These are phyloP conservation scores for Cheumatopsyche charites DNA, from an alignment of 1,140 invertebrate genomes.

Conservation along the genomic window DNA sequence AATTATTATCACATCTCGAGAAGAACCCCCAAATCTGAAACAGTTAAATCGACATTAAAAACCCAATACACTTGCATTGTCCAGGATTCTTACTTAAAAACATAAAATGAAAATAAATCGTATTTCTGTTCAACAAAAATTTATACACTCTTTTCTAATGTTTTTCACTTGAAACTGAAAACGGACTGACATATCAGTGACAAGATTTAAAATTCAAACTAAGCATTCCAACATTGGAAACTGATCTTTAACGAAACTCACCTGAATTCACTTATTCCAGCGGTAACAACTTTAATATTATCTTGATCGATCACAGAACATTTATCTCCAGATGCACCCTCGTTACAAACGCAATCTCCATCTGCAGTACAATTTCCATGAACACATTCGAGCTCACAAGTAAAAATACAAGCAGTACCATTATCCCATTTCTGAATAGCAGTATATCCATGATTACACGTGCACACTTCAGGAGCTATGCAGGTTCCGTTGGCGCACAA, in stretches of 20 bases:
- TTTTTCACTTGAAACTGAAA: no score
- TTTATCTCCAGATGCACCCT: not conserved
- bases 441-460: conserved; percentile 48
- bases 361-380: conserved; percentile 13
- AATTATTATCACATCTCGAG: not conserved
- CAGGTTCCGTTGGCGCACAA: conserved; percentile 60
- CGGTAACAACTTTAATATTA: not conserved
- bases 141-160: no score
- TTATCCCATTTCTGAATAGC: not conserved
- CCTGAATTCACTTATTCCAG: not conserved
- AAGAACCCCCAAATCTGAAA: conserved; percentile 7
- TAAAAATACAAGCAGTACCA: not conserved
- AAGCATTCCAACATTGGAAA: not conserved
- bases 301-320: not conserved
- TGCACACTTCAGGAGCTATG: conserved; percentile 51
- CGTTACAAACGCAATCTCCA: not conserved
- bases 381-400: conserved; percentile 12
- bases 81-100: no score
- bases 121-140: no score
- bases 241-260: conserved; percentile 4
- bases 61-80: no score
- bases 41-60: not conserved
- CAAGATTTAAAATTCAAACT: no score
- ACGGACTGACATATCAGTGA: no score
- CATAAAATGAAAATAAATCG: no score